Evolutionary conservation across 2,113 vertebrate species (phyloP), one percentile per base, ranked within the genome.

Genomic region (Myotis davidii): DNA sequence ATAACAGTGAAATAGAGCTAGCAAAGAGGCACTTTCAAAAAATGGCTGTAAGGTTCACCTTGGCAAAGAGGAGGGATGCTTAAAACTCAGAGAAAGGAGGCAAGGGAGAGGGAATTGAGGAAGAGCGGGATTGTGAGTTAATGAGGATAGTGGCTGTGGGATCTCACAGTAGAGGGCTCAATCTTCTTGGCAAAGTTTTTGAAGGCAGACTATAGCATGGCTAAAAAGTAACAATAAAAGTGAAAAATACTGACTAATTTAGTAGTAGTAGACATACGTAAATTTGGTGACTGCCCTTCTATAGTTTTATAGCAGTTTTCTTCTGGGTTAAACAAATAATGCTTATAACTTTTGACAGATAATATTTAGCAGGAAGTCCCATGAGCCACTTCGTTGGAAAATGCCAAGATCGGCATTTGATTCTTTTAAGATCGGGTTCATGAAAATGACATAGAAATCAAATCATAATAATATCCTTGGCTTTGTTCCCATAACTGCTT

Each of bases 261-360:
- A 37, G 48, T 83, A 6, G 21, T 27, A 52, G 56, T 64, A 82
- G 52, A 54, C 48, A 56, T 61, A 76, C 42, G 42, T 45, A 48
- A 48, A 92, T 82, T 70, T 67, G 69, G 45, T 91, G 56, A 93
- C 6, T 50, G 3, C 5, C 64, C 14, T 64, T n/a, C 25, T 59
- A 0, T 74, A 18, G n/a, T 90, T 86, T 92, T 37, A 50, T 56
- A 65, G 61, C 21, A 61, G 27, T 88, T 94, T 91, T 91, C 27
- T 72, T 3, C 54, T 65, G 21, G 56, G 4, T 59, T 94, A 42
- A 84, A 72, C 45, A 90, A 48, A 88, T 37, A 32, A 59, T 87
- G 2, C 52, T 77, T 72, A 72, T 95, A 79, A 94, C 59, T 90
- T 92, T 32, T 29, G 39, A 23, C 18, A 70, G 34, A 93, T 94